These are phyloP conservation scores for Pterostichus niger DNA, from an alignment of 2,888 invertebrate species.

Conservation along the genomic window DNA sequence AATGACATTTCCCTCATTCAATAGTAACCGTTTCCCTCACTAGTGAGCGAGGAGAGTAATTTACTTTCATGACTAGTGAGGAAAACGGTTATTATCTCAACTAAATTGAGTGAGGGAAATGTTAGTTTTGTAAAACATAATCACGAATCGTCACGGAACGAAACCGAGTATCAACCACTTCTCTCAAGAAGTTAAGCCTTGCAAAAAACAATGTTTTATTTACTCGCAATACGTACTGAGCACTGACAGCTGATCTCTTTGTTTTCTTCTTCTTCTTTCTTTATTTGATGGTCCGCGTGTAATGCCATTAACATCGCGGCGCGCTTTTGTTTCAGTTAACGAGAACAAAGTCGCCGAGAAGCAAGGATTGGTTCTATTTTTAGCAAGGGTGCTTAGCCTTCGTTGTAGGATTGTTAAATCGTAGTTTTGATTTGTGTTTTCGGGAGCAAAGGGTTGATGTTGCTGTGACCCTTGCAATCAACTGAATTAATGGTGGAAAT, in stretches of 20 bases:
- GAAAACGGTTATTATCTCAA: too few relatives aligned
- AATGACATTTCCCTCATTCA: too few relatives aligned
- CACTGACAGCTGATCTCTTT: slow-evolving; percentile 12
- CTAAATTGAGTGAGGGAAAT: too few relatives aligned
- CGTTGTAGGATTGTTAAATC: neutral
- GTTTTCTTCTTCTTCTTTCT: neutral
- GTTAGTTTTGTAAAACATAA: too few relatives aligned
- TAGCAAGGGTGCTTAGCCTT: neutral
- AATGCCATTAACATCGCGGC: slow-evolving; percentile 19
- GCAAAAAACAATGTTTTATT: neutral
- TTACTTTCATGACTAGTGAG: too few relatives aligned
- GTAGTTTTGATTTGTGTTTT: slow-evolving; percentile 7
- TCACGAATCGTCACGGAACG: neutral
- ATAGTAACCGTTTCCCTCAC: too few relatives aligned
- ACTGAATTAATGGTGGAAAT: too few relatives aligned
- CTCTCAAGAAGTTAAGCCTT: too few relatives aligned
- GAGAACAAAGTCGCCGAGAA: neutral
- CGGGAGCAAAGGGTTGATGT: too few relatives aligned
- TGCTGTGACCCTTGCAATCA: too few relatives aligned
- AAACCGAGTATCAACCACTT: too few relatives aligned
- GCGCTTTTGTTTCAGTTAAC: slow-evolving; percentile 15
- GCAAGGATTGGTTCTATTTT: neutral
- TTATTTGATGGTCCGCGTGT: neutral
- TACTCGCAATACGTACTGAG: neutral
- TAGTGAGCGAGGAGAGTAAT: too few relatives aligned